Evolutionary conservation across 2,888 invertebrate genomes (phyloP).

Genomic region (Philaethria dido): DNA sequence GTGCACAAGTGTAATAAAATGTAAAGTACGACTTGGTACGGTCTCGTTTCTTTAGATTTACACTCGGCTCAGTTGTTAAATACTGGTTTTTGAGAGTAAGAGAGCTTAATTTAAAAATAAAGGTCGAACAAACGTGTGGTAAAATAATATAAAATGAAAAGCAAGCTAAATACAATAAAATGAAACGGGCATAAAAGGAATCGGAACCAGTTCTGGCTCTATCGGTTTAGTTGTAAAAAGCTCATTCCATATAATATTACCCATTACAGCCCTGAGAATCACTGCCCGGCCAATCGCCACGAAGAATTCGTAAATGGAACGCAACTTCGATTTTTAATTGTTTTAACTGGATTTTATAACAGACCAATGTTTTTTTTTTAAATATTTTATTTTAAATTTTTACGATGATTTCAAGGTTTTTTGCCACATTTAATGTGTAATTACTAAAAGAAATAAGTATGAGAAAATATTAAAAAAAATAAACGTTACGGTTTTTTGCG

Average conservation of each 20-base stretch:
- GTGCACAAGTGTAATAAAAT: slow-evolving; percentile 54
- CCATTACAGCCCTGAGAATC: slow-evolving; percentile 80
- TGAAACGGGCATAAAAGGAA: slow-evolving; percentile 72
- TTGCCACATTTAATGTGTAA: slow-evolving; percentile 23
- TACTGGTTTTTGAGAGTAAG: slow-evolving; percentile 59
- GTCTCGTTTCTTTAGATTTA: slow-evolving; percentile 48
- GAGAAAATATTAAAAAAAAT: slow-evolving; percentile 6
- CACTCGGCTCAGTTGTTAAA: slow-evolving; percentile 74
- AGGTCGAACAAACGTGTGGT: slow-evolving; percentile 64
- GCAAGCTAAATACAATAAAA: slow-evolving; percentile 75
- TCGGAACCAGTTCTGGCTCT: slow-evolving; percentile 74
- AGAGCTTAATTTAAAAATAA: slow-evolving; percentile 43
- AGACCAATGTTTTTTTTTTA: slow-evolving; percentile 44
- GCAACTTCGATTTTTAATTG: slow-evolving; percentile 78
- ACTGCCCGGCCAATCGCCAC: slow-evolving; percentile 71
- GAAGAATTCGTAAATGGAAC: slow-evolving; percentile 74
- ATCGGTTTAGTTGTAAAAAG: slow-evolving; percentile 81
- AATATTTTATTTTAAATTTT: slow-evolving; percentile 28
- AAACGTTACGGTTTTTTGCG: background rate
- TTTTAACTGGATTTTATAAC: slow-evolving; percentile 65
- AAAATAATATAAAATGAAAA: slow-evolving; percentile 75
- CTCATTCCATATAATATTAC: slow-evolving; percentile 81
- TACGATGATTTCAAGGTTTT: slow-evolving; percentile 29
- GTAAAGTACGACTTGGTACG: slow-evolving; percentile 31
- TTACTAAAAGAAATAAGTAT: background rate